Evolutionary conservation across 2,888 invertebrate genomes (phyloP).

Genomic region (Tetanocera ferruginea): DNA sequence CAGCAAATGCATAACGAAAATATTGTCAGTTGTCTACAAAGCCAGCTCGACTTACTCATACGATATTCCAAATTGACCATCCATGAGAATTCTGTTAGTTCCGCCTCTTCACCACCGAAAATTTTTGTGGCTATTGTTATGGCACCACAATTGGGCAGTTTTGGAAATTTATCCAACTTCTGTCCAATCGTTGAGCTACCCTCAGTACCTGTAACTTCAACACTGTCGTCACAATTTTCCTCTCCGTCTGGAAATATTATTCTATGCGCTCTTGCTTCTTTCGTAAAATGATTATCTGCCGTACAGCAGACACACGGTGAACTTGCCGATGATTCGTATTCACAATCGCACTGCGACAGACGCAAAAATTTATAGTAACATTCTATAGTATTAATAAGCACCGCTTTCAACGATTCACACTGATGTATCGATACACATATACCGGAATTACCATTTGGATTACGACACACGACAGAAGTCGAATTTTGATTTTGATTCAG

Average conservation of each 20-base stretch:
- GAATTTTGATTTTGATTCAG: background rate
- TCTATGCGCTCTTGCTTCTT: background rate
- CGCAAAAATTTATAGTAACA: constrained; percentile 43
- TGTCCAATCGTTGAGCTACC: background rate
- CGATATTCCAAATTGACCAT: constrained; percentile 75
- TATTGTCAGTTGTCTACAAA: background rate
- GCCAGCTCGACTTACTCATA: constrained; percentile 52
- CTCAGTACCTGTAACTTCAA: background rate
- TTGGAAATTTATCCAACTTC: constrained; percentile 36
- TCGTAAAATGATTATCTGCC: constrained; percentile 42
- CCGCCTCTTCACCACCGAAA: constrained; percentile 73
- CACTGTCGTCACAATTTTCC: background rate
- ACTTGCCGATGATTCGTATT: constrained; percentile 29
- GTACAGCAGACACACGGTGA: constrained; percentile 50
- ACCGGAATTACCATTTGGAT: constrained; percentile 49
- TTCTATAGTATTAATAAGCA: constrained; percentile 27
- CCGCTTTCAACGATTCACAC: constrained; percentile 44
- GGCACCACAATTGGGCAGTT: constrained; percentile 54
- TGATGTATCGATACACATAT: constrained; percentile 47
- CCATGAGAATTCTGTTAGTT: constrained; percentile 78
- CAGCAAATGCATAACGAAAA: background rate
- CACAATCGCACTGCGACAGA: constrained; percentile 44
- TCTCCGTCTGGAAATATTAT: background rate
- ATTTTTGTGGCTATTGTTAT: constrained; percentile 70
- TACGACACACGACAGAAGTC: constrained; percentile 36